Conservation (phyloP, 2,797 vertebrate species). For the Danionella dracula region DNA sequence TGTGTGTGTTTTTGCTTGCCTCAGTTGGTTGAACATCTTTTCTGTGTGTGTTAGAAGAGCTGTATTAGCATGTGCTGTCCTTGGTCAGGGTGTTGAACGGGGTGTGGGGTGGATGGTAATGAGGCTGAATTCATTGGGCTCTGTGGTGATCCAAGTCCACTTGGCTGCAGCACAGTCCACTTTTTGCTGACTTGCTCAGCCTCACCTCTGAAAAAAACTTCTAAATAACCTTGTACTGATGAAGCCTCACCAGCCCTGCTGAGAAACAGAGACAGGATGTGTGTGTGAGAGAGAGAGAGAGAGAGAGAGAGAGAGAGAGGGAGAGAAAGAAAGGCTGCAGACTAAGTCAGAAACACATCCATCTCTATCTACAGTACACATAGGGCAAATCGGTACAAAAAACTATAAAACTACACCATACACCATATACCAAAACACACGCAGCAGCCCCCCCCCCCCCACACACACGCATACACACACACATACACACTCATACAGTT, state of each 20-base stretch:
- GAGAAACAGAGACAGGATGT: conserved; percentile 16
- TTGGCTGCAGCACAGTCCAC: conserved; percentile 17
- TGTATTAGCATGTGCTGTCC: conserved; percentile 43
- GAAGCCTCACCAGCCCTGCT: conserved; percentile 27
- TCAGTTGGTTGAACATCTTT: conserved; percentile 1
- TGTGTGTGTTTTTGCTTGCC: conserved; percentile 1
- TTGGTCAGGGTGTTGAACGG: conserved; percentile 39
- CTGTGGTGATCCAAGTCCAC: conserved; percentile 40
- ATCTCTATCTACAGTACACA: not conserved
- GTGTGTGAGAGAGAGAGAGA: conserved; percentile 1
- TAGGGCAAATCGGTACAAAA: not conserved
- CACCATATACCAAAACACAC: too few relatives aligned
- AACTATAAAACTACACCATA: not conserved
- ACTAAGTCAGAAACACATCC: conserved; percentile 12
- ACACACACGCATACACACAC: too few relatives aligned
- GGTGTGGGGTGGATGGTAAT: conserved; percentile 40
- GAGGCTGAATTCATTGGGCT: conserved; percentile 44
- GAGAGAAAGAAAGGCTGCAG: not conserved
- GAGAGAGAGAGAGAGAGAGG: conserved; percentile 7
- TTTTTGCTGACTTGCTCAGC: conserved; percentile 46
- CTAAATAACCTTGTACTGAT: conserved; percentile 52
- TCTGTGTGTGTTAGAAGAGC: not conserved
- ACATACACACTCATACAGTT: too few relatives aligned
- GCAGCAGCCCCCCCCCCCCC: too few relatives aligned
- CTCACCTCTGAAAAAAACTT: conserved; percentile 48